A percentile compares a stretch with the other conserved stretches of the same genome.
Evolutionary conservation across 2,797 vertebrate genomes (phyloP).

Genomic region (Gila robusta): DNA sequence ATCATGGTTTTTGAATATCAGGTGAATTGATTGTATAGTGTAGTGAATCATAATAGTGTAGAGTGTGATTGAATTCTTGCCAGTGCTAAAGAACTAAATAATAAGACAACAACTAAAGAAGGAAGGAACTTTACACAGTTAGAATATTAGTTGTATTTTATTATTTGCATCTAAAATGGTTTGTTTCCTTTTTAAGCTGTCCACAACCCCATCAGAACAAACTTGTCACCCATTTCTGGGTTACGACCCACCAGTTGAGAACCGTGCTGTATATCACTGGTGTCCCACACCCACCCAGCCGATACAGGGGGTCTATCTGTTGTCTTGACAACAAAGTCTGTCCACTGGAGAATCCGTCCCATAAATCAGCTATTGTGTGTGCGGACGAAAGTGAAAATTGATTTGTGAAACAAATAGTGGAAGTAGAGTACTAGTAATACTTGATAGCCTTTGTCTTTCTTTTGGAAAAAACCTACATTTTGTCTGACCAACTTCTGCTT

Average conservation of each 20-base stretch:
- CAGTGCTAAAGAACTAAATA: not conserved
- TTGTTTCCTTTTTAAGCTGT: not conserved
- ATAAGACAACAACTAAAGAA: not conserved
- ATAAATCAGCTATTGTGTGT: constrained; percentile 7
- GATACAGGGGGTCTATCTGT: constrained; percentile 46
- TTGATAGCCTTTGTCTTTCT: constrained; percentile 34
- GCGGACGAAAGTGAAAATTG: constrained; percentile 50
- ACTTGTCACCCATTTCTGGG: not conserved
- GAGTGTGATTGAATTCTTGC: not conserved
- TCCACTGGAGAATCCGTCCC: constrained; percentile 64
- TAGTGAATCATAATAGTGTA: not conserved
- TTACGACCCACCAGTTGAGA: not conserved
- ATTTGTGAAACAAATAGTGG: not conserved
- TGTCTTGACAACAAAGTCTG: constrained; percentile 68
- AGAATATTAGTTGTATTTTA: not conserved
- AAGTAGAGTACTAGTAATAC: not conserved
- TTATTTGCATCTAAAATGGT: not conserved
- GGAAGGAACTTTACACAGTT: not conserved
- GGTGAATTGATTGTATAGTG: not conserved
- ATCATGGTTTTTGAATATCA: not conserved
- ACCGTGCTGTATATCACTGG: not conserved
- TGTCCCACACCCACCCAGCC: constrained; percentile 45
- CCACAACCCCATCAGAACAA: not conserved
- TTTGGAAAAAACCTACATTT: constrained; percentile 10
- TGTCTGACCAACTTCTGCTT: not conserved